Evolutionary conservation across 2,113 vertebrate genomes (phyloP), one percentile per base, ranked within the genome.

Genomic region (Heteronetta atricapilla): DNA sequence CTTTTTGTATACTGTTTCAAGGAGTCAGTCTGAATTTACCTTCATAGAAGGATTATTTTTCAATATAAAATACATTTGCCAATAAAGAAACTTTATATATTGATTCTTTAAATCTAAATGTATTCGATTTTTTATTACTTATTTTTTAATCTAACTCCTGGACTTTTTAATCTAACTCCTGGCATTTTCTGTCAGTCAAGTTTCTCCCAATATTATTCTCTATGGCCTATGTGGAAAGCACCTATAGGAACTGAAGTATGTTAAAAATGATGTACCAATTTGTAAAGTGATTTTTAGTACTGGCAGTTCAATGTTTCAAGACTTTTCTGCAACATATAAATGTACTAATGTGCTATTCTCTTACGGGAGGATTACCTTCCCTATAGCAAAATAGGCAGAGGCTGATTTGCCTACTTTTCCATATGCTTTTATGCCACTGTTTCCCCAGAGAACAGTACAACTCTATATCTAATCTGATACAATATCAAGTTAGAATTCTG

Each of bases 401-500:
- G 3, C 3, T 2, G 2, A 46, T 82, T 31, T 36, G 8, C 6
- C 22, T 79, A 13, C 34, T 81, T 86, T 86, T 44, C 26, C 53
- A 0, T 36, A 20, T 63, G 11, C 55, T 67, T 82, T 34, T 46
- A 23, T 25, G 82, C 26, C 70, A 12, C 23, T 86, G 23, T 64
- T 88, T 17, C 18, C 16, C 14, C 22, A 78, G 36, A 7, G 16
- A 73, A 53, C 4, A 26, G 7, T 67, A 67, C 13, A 86, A 13
- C 23, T 60, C 1, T 25, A 60, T 3, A 22, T 23, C 14, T 75
- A 38, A 58, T 29, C 5, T n/a, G 3, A 42, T 38, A 42, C 5
- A 40, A 19, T 38, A 68, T 6, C 0, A 0, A 75, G 12, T 34
- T 44, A 80, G 58, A n/a, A 77, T 21, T 8, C 29, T 55, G 48